phyloP scores from a whole-genome alignment of 2,888 invertebrate genomes.

The Nyleta sp. region DNA sequence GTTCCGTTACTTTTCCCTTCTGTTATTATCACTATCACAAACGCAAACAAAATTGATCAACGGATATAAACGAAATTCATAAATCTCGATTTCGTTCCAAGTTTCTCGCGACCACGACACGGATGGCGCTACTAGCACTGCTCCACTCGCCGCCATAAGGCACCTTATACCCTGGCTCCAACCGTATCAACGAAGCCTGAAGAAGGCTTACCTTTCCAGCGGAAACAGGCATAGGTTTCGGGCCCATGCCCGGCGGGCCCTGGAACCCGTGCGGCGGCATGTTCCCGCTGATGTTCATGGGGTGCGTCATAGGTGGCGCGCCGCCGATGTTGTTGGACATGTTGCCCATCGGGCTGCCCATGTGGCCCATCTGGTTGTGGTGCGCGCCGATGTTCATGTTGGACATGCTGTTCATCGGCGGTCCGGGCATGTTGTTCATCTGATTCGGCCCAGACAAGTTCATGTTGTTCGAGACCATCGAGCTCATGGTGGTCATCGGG shows the following conservation, averaged over 20 bases:
- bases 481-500: constrained; percentile 87
- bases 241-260: constrained; percentile 86
- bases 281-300: constrained; percentile 83
- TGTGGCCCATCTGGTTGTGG: constrained; percentile 81
- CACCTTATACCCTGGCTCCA: too few species aligned
- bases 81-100: too few species aligned
- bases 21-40: too few species aligned
- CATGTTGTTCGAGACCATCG: constrained; percentile 85
- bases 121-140: too few species aligned
- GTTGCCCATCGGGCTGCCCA: constrained; percentile 83
- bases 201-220: constrained; percentile 89
- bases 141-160: too few species aligned
- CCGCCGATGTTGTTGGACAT: constrained; percentile 84
- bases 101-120: too few species aligned
- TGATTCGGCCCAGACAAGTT: constrained; percentile 82
- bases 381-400: constrained; percentile 79
- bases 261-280: constrained; percentile 84
- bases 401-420: constrained; percentile 88
- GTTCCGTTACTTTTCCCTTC: too few species aligned
- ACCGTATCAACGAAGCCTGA: background rate
- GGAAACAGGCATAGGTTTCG: constrained; percentile 95
- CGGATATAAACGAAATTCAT: too few species aligned
- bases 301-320: constrained; percentile 83
- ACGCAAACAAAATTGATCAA: too few species aligned
- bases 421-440: constrained; percentile 88